phyloP scores from a whole-genome alignment of 2,113 vertebrate species.

The Gallinago undulata region DNA sequence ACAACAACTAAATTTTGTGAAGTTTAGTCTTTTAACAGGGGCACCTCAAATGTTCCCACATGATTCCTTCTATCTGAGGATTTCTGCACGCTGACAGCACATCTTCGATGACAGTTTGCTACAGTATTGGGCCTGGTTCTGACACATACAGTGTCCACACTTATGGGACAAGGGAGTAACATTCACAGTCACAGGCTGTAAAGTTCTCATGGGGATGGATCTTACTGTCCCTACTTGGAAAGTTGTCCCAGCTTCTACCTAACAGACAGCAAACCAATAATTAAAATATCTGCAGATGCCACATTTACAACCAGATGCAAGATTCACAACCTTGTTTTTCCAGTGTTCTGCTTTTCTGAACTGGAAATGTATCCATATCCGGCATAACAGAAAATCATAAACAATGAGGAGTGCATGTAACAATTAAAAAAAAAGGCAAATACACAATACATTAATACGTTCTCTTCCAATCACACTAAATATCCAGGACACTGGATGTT shows the following conservation, averaged over 20 bases:
- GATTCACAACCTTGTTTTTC: neutral
- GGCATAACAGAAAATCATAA: neutral
- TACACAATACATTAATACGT: neutral
- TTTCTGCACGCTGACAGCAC: neutral
- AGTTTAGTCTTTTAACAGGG: neutral
- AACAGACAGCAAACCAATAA: neutral
- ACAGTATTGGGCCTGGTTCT: neutral
- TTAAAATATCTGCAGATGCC: neutral
- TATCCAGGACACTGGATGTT: neutral
- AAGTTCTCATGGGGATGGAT: neutral
- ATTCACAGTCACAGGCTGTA: neutral
- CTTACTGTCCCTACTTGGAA: neutral
- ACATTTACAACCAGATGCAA: neutral
- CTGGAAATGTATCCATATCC: neutral
- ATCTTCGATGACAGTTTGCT: rapidly evolving
- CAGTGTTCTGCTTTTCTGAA: neutral
- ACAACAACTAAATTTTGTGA: neutral
- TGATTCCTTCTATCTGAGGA: neutral
- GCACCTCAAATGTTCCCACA: neutral
- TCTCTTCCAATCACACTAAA: neutral
- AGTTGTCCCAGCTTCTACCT: neutral
- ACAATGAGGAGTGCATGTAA: neutral
- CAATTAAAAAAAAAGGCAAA: neutral
- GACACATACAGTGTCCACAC: neutral
- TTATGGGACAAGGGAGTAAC: neutral